Evolutionary conservation across 2,888 invertebrate genomes (phyloP).

Genomic region (Pachycephus smyrnensis): DNA sequence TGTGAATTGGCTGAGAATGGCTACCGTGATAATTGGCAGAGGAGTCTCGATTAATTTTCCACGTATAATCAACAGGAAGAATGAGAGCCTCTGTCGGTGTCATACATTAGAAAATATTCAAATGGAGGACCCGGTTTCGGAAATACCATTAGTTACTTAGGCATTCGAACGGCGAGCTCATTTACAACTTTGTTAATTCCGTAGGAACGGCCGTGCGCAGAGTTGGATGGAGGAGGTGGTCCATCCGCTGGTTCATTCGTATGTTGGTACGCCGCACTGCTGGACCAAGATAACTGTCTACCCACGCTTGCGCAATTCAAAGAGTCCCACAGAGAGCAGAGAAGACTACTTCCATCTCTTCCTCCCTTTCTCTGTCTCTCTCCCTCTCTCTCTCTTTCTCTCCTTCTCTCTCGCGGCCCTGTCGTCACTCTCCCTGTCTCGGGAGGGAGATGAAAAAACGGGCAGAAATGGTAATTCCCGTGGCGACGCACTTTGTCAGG

Average conservation of each 20-base stretch:
- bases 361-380: neutral
- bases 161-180: conserved; percentile 35
- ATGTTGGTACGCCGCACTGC: neutral
- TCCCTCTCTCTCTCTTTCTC: neutral
- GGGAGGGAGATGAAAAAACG: neutral
- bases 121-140: conserved; percentile 40
- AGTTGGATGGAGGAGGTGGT: conserved; percentile 1
- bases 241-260: neutral
- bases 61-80: neutral
- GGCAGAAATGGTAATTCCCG: conserved; percentile 11
- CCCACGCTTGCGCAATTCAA: conserved; percentile 12
- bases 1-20: neutral
- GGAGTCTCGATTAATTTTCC: neutral
- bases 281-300: conserved; percentile 6
- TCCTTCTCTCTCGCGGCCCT: neutral
- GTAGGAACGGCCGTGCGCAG: conserved; percentile 23
- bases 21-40: neutral
- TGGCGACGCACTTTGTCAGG: conserved; percentile 10
- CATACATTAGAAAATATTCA: conserved; percentile 44
- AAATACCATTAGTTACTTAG: conserved; percentile 40
- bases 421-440: neutral
- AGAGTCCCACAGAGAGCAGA: neutral
- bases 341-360: neutral
- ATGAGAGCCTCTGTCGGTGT: conserved; percentile 12
- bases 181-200: conserved; percentile 51